Evolutionary conservation across 2,113 vertebrate genomes (phyloP).

Genomic region (Lampris megalopsis): DNA sequence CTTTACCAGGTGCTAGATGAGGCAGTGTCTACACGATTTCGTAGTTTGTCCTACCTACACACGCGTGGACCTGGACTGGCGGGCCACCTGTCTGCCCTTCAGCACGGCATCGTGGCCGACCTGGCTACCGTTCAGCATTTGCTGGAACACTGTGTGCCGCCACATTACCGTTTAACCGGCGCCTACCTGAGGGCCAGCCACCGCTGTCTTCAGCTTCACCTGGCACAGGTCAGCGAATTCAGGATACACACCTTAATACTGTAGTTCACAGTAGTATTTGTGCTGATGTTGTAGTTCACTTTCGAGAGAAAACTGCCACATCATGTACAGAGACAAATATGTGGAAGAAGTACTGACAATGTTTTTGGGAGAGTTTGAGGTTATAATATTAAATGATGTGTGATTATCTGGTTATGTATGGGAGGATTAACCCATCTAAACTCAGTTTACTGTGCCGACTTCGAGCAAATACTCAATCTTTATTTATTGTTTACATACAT

Average conservation of each 20-base stretch:
- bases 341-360: no score
- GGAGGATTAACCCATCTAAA: not conserved
- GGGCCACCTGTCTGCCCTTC: slow-evolving; percentile 87
- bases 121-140: slow-evolving; percentile 88
- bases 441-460: not conserved
- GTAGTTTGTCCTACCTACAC: slow-evolving; percentile 81
- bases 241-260: not conserved
- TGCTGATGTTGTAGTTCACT: no score
- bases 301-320: no score
- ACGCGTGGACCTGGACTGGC: slow-evolving; percentile 84
- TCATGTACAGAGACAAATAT: no score
- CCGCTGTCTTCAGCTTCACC: slow-evolving; percentile 82
- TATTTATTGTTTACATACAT: no score
- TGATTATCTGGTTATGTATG: not conserved
- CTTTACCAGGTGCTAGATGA: slow-evolving; percentile 81
- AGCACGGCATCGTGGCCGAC: slow-evolving; percentile 86
- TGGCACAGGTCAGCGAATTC: slow-evolving; percentile 84
- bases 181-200: slow-evolving; percentile 88
- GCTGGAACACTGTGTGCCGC: slow-evolving; percentile 92
- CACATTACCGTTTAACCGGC: slow-evolving; percentile 87
- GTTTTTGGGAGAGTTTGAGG: no score
- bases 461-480: no score
- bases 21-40: slow-evolving; percentile 75
- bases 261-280: no score
- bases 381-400: not conserved